Percentiles rank a stretch among this genome's conserved stretches.
phyloP scores from a whole-genome alignment of 2,888 invertebrate genomes.

The Furcula furcula region DNA sequence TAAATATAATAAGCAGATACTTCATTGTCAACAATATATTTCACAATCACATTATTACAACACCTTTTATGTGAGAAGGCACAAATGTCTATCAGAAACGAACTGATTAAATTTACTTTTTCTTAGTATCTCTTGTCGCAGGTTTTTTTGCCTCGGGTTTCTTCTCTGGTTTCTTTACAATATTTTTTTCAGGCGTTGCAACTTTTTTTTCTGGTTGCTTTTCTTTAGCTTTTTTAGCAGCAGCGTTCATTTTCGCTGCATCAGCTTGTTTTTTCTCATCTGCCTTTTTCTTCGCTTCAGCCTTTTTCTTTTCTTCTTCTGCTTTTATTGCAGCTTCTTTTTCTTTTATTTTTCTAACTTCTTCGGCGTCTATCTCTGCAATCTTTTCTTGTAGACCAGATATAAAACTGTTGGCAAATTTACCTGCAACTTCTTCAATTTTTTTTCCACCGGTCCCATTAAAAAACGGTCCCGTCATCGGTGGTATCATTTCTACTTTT shows the following conservation, averaged over 20 bases:
- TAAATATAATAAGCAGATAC: too few species aligned
- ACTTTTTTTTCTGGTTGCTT: constrained; percentile 2
- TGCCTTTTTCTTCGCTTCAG: constrained; percentile 37
- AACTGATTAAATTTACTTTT: too few species aligned
- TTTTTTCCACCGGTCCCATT: constrained; percentile 45
- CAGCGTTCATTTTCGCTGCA: constrained; percentile 15
- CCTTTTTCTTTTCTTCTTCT: constrained; percentile 41
- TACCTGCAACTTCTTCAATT: constrained; percentile 41
- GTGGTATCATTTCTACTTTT: constrained; percentile 68
- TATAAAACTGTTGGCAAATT: constrained; percentile 36
- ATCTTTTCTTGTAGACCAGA: constrained; percentile 33
- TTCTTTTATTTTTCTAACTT: constrained; percentile 27
- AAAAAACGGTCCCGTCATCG: constrained; percentile 46
- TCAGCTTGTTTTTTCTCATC: constrained; percentile 28
- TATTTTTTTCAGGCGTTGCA: constrained; percentile 2
- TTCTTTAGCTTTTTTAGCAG: constrained; percentile 28
- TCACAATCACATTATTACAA: too few species aligned
- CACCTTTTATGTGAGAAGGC: too few species aligned
- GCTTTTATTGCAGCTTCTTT: constrained; percentile 45
- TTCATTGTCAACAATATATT: too few species aligned
- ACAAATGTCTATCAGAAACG: too few species aligned
- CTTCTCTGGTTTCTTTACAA: constrained; percentile 7
- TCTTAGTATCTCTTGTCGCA: constrained; percentile 15
- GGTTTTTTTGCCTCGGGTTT: constrained; percentile 18
- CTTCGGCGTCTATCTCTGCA: constrained; percentile 46